Percentiles rank a stretch among this genome's conserved stretches.
These are phyloP conservation scores for Pachyuromys duprasi DNA, from an alignment of 2,797 vertebrate species.

Conservation along the genomic window DNA sequence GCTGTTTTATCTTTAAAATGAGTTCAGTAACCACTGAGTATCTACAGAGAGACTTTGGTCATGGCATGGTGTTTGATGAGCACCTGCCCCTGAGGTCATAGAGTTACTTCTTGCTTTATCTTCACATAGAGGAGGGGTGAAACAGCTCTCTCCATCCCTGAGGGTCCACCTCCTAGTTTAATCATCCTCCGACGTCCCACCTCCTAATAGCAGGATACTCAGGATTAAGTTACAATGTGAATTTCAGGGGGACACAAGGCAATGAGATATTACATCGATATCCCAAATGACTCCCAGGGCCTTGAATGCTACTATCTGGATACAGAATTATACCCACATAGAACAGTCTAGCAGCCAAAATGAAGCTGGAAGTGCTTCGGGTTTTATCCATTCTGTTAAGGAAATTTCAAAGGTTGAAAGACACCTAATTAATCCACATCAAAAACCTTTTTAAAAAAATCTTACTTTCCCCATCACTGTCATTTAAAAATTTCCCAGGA, in stretches of 20 bases:
- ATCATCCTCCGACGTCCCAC: not conserved
- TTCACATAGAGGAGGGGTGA: rapidly evolving
- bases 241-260: not conserved
- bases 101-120: rapidly evolving
- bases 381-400: not conserved
- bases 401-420: constrained; percentile 23
- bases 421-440: not conserved
- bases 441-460: not conserved
- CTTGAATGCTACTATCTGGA: rapidly evolving
- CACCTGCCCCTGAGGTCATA: not conserved
- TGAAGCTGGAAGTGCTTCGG: not conserved
- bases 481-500: not conserved
- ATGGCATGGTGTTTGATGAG: not conserved
- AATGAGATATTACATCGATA: not conserved
- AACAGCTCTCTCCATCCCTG: no score
- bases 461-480: not conserved
- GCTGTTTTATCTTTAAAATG: not conserved
- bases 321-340: not conserved
- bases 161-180: not conserved
- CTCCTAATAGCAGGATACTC: no score
- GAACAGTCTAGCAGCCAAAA: not conserved
- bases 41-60: not conserved
- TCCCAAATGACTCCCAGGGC: not conserved
- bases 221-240: not conserved
- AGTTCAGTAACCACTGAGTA: not conserved